phyloP scores from a whole-genome alignment of 2,113 vertebrate genomes.

The Connochaetes taurinus region DNA sequence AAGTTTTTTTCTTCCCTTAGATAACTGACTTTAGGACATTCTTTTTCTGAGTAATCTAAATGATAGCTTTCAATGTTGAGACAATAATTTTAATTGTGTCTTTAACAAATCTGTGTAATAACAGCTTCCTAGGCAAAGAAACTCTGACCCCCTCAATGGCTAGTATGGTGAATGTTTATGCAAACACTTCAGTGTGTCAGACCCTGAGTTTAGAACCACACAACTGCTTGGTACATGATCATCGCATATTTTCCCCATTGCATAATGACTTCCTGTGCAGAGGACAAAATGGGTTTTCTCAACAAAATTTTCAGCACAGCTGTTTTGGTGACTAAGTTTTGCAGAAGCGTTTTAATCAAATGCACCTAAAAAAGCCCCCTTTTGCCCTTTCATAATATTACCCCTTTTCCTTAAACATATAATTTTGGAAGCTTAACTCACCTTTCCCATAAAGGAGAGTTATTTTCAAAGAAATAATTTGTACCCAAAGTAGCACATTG shows the following conservation, averaged over 20 bases:
- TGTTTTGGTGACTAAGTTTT: slow-evolving; percentile 65
- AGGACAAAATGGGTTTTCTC: slow-evolving; percentile 59
- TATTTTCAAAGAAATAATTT: not conserved
- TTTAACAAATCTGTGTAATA: not conserved
- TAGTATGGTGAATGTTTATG: not conserved
- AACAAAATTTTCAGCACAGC: slow-evolving; percentile 28
- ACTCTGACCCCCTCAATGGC: fast-evolving
- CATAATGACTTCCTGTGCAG: slow-evolving; percentile 58
- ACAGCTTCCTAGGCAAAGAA: not conserved
- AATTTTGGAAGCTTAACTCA: slow-evolving; percentile 52
- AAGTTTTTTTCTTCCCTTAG: slow-evolving; percentile 13
- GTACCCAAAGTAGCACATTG: not conserved
- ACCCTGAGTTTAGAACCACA: slow-evolving; percentile 28
- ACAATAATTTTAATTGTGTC: not conserved
- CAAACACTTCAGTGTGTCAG: slow-evolving; percentile 14
- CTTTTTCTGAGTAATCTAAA: slow-evolving; percentile 23
- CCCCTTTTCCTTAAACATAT: slow-evolving; percentile 6
- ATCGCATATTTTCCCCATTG: slow-evolving; percentile 40
- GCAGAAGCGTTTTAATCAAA: slow-evolving; percentile 68
- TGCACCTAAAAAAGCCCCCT: slow-evolving; percentile 41
- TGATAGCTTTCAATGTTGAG: not conserved
- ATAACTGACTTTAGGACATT: not conserved
- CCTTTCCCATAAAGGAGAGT: slow-evolving; percentile 40
- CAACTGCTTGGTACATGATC: slow-evolving; percentile 41
- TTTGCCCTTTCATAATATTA: slow-evolving; percentile 59